Evolutionary conservation across 2,888 invertebrate genomes (phyloP).

Genomic region (Antheraea yamamai): DNA sequence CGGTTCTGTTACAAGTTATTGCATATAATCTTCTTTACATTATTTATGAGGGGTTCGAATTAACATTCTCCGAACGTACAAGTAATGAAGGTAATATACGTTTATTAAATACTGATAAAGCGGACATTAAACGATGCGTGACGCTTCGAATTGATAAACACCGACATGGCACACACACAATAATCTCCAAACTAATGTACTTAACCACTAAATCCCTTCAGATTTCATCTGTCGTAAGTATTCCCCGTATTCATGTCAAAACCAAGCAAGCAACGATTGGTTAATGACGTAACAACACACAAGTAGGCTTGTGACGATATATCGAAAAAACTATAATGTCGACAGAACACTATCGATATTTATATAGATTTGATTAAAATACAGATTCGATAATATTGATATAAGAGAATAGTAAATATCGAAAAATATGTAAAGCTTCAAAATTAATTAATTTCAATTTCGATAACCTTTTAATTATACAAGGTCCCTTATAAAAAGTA

Average conservation of each 20-base stretch:
- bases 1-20: constrained; percentile 22
- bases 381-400: no score
- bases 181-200: neutral
- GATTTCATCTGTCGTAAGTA: neutral
- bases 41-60: constrained; percentile 33
- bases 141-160: constrained; percentile 5
- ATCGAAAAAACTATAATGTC: no score
- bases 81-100: constrained; percentile 26
- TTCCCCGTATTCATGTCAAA: neutral
- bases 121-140: constrained; percentile 24
- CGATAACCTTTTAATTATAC: no score
- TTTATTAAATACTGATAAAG: constrained; percentile 36
- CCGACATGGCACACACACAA: neutral
- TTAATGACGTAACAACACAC: no score
- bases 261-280: neutral
- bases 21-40: constrained; percentile 31
- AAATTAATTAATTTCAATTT: no score
- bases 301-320: no score
- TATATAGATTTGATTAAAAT: no score
- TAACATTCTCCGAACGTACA: constrained; percentile 36
- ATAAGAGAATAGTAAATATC: no score
- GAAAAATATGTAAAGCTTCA: no score
- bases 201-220: neutral
- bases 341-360: no score
- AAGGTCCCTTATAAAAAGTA: no score